Base-by-base conservation (phyloP, 2,113 vertebrate genomes). In the Piliocolobus tephrosceles region DNA sequence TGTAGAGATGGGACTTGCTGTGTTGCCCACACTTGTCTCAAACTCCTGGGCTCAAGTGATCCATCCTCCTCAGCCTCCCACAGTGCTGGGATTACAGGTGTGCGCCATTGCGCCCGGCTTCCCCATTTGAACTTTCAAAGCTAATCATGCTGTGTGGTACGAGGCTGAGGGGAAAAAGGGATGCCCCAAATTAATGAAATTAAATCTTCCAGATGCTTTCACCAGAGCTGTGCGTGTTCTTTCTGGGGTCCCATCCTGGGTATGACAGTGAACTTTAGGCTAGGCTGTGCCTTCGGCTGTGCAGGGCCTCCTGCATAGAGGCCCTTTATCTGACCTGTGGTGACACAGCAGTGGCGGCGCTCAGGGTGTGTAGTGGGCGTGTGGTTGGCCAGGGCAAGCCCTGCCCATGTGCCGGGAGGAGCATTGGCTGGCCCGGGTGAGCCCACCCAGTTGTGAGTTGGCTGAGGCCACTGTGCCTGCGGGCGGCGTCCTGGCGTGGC, bases 401-500 rank as follows among this genome's bases (percentile, higher is more conserved):
- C 64, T 76, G n/a, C 32, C 9, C 10, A 1, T 72, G 40, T 23
- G 22, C 20, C 6, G 30, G 35, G 64, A 81, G 61, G 61, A 25
- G 52, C 61, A 3, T 66, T 6, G 32, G 57, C n/a, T 38, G 38
- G 9, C 73, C 82, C 9, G 0, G 27, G 45, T 11, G 35, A 38
- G 86, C 58, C 47, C 6, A 14, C 7, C 1, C 23, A 13, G 8
- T 40, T 55, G 10, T 30, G 79, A 57, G 58, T 20, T 68, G 35
- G 35, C 73, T 50, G 14, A 70, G n/a, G 47, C 61, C 25, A 0
- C 72, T 0, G 3, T 40, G 40, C 55, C 86, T 18, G 2, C 3
- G 18, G 1, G 16, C 18, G 17, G 75, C 66, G 14, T 0, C 27
- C 38, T 35, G 5, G 70, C 10, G 0, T 72, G 13, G 2, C 45